Conservation (phyloP, 2,113 vertebrate genomes). For the Poeciliopsis occidentalis region DNA sequence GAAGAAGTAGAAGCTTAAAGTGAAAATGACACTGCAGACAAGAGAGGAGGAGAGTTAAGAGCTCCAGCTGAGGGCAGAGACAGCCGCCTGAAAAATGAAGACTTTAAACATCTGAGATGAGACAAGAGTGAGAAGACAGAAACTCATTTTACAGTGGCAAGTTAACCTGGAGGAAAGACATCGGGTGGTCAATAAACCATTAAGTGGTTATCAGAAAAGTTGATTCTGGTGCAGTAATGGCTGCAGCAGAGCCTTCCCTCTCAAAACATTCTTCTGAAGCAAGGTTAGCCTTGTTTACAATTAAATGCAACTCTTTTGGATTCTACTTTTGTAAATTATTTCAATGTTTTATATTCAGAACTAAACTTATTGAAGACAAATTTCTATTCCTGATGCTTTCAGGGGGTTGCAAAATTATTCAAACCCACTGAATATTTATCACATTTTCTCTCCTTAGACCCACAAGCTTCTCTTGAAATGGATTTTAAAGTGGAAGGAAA, state of each 20-base stretch:
- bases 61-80: neutral
- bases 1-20: slow-evolving; percentile 1
- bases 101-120: slow-evolving; percentile 19
- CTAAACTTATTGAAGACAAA: neutral
- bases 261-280: slow-evolving; percentile 7
- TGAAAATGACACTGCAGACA: slow-evolving; percentile 23
- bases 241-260: slow-evolving; percentile 16
- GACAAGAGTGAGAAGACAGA: slow-evolving; percentile 20
- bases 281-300: neutral
- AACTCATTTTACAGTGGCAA: slow-evolving; percentile 25
- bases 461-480: too few relatives aligned
- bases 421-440: too few relatives aligned
- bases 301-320: neutral
- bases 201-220: slow-evolving; percentile 33
- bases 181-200: slow-evolving; percentile 40
- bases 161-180: slow-evolving; percentile 40
- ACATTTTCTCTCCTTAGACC: too few relatives aligned
- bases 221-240: slow-evolving; percentile 6
- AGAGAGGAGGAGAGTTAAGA: slow-evolving; percentile 11
- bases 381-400: too few relatives aligned
- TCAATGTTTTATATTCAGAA: slow-evolving; percentile 2
- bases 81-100: slow-evolving; percentile 9
- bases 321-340: neutral
- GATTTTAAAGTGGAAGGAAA: too few relatives aligned
- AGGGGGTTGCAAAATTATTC: too few relatives aligned